Base-by-base conservation (phyloP, 1,140 invertebrate genomes). In the Tetramorium parvispinum region DNA sequence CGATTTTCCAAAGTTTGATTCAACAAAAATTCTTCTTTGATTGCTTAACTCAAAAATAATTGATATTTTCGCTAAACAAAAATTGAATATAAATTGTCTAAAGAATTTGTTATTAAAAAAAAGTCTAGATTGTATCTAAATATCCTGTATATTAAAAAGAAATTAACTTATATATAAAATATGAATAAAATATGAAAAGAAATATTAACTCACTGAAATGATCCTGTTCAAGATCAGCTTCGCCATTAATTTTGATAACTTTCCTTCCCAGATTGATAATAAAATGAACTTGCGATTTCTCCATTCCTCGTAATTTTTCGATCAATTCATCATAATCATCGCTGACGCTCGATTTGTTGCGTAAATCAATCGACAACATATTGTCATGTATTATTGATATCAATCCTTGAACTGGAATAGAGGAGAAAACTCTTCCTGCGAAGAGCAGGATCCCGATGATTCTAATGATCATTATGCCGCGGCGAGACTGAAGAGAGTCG, bases 401-500 rank as follows among this genome's bases (percentile, higher is more conserved):
- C 13, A n/a, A 73, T 75, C 68, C 79, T 21, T 75, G 53, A 1
- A 83, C 6, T 3, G 24, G 6, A 1, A 59, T 1, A 10, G 68
- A 83, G 0, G 68, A 73, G 5, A 73, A 21, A 32, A n/a, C 27
- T 83, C 24, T 40, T 61, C 40, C 13, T 24, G n/a, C 55, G 0
- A 75, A n/a, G n/a, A 73, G 7, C 43, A 75, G 16, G 10, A 75
- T 61, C 49, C 8, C 40, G 13, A 83, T 83, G 40, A 70, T 70
- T 27, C 3, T 59, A 70, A 82, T 73, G 3, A 83, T 18, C 79
- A 83, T 75, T 7, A 46, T 75, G 51, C 5, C n/a, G 49, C 27
- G 13, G 37, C 16, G n/a, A 75, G 24, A 75, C 79, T 83, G 68
- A 83, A 83, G n/a, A 27, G 24, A 75, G 27, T 59, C 11, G 24